phyloP scores from a whole-genome alignment of 2,113 vertebrate species.

The mouse (Mus musculus) region GRCm39 chr13:64535501-64536000 shows the following conservation, averaged over 20 bases:
- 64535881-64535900: too few relatives aligned
- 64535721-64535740: neutral
- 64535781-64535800: neutral
- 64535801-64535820: neutral
- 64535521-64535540: neutral
- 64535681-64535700: neutral
- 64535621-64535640: neutral
- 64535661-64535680: neutral
- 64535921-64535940: too few relatives aligned
- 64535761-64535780: neutral
- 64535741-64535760: neutral
- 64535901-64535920: too few relatives aligned
- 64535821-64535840: neutral
- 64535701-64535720: neutral
- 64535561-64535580: neutral
- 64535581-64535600: neutral
- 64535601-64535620: neutral
- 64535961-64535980: too few relatives aligned
- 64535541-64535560: neutral
- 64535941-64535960: too few relatives aligned
- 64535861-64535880: too few relatives aligned
- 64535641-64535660: neutral
- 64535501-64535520: neutral
- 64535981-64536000: too few relatives aligned
- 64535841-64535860: too few relatives aligned